These are phyloP conservation scores for Merluccius polli DNA, from an alignment of 2,797 vertebrate species.

Conservation along the genomic window DNA sequence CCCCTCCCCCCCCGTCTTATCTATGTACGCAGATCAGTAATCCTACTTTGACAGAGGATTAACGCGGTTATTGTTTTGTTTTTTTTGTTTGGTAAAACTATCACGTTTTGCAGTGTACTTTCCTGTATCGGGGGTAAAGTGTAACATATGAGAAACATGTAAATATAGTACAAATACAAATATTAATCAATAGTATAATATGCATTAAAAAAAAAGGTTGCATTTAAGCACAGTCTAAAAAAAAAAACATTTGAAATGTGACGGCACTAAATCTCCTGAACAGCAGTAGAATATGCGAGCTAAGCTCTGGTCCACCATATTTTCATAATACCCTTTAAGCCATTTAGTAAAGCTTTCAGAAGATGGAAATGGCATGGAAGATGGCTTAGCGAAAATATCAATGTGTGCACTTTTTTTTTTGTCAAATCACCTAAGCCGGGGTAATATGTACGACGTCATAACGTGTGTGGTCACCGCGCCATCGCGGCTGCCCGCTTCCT, in stretches of 20 bases:
- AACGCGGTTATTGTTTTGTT: slow-evolving; percentile 12
- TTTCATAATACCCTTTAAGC: slow-evolving; percentile 23
- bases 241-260: too few species aligned
- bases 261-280: too few species aligned
- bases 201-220: too few species aligned
- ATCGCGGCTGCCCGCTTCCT: slow-evolving; percentile 11
- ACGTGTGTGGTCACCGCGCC: slow-evolving; percentile 17
- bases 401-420: slow-evolving; percentile 3
- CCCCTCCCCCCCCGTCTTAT: slow-evolving; percentile 23
- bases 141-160: too few species aligned
- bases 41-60: slow-evolving; percentile 27
- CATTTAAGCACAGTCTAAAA: too few species aligned
- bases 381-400: neutral
- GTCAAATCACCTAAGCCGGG: slow-evolving; percentile 7
- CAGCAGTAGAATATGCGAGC: neutral
- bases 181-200: too few species aligned
- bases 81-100: too few species aligned
- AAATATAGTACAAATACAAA: too few species aligned
- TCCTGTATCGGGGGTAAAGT: too few species aligned
- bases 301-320: slow-evolving; percentile 16
- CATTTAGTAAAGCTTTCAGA: slow-evolving; percentile 13
- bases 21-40: slow-evolving; percentile 29
- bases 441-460: slow-evolving; percentile 20
- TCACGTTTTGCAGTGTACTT: too few species aligned
- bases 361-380: slow-evolving; percentile 6